These are phyloP conservation scores for Erebia palarica DNA, from an alignment of 2,888 invertebrate genomes.

Conservation along the genomic window DNA sequence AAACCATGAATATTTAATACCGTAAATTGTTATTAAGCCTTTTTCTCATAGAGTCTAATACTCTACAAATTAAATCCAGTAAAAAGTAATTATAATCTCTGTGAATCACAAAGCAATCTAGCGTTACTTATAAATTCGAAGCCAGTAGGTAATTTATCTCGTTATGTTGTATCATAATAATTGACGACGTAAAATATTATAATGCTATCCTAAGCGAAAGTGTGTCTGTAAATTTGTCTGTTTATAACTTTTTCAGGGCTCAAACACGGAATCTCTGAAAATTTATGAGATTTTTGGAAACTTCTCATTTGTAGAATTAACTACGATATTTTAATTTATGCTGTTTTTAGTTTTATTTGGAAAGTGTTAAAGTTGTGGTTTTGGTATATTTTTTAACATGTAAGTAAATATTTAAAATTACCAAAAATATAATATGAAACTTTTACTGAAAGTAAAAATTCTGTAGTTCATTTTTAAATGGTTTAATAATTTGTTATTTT, in stretches of 20 bases:
- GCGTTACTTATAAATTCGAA: background rate
- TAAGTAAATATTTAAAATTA: no score
- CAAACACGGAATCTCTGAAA: background rate
- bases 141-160: conserved; percentile 2
- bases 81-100: conserved; percentile 2
- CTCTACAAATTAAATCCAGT: background rate
- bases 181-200: background rate
- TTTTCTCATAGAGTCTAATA: background rate
- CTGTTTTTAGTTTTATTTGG: no score
- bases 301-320: no score
- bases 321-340: no score
- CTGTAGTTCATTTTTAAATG: no score
- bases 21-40: background rate
- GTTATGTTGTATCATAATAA: conserved; percentile 4
- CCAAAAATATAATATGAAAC: no score
- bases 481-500: no score
- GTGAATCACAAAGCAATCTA: conserved; percentile 1
- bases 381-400: no score
- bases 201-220: background rate
- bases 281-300: no score
- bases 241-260: background rate
- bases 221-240: background rate
- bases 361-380: no score
- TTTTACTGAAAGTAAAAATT: no score
- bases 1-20: background rate